These are phyloP conservation scores for Pandemis cinnamomeana DNA, from an alignment of 2,888 invertebrate species.

Conservation along the genomic window DNA sequence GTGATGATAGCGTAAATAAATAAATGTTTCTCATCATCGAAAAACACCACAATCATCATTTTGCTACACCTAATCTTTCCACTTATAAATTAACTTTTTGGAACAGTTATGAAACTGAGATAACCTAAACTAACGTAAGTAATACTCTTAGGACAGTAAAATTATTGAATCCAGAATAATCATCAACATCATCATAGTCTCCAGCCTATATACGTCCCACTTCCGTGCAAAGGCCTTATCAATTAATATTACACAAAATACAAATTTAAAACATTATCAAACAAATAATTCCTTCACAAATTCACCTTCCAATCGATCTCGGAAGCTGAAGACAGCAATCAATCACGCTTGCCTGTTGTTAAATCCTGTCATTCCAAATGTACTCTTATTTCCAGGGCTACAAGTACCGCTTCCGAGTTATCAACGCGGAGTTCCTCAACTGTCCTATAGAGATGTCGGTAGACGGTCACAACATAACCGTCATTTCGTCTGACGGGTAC, in stretches of 20 bases:
- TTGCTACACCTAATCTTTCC: too few relatives aligned
- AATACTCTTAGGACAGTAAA: too few relatives aligned
- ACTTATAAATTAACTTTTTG: too few relatives aligned
- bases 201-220: too few relatives aligned
- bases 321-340: background rate
- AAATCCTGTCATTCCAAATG: background rate
- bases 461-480: slow-evolving; percentile 91
- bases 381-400: slow-evolving; percentile 80
- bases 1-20: too few relatives aligned
- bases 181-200: too few relatives aligned
- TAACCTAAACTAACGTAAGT: too few relatives aligned
- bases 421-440: slow-evolving; percentile 94
- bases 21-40: too few relatives aligned
- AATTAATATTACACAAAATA: background rate
- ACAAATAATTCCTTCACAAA: background rate
- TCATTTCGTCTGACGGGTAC: slow-evolving; percentile 92
- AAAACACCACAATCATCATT: too few relatives aligned
- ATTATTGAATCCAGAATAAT: too few relatives aligned
- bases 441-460: slow-evolving; percentile 93
- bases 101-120: too few relatives aligned
- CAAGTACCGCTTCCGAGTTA: slow-evolving; percentile 91
- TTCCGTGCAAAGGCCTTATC: too few relatives aligned
- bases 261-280: background rate
- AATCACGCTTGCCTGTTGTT: background rate
- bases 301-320: background rate